Evolutionary conservation across 2,113 vertebrate species (phyloP), one percentile per base, ranked within the genome.

Genomic region (Tragelaphus buxtoni): DNA sequence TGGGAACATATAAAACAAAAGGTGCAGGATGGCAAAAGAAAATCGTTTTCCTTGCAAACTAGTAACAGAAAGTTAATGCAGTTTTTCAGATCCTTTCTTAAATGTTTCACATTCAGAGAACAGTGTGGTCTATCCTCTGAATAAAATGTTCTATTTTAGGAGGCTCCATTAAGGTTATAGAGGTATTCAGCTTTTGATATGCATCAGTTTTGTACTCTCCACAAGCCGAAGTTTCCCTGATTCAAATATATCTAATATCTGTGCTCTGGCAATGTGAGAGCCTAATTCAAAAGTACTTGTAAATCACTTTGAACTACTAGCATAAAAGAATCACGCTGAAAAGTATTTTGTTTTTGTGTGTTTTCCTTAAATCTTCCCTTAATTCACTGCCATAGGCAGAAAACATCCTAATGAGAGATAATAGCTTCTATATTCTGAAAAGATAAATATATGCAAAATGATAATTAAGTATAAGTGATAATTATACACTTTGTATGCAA

Each of bases 391-490:
- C 8, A 24, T 1, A 22, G 69, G 28, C 30, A 92, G 22, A 95
- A 91, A 22, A 88, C 47, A 94, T 86, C 24, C 32, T 95, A 94
- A 26, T 42, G 79, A 79, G 16, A 97, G 9, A 74, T 47, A 88
- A 96, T 83, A 65, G 14, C 5, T 14, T 96, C 42, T 93, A 10
- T 63, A n/a, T 87, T 28, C 53, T 80, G 49, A 96, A 96, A 96
- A 92, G 53, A 91, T 86, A 95, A 95, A 76, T 14, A 6, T 89
- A 60, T 81, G 6, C 13, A 83, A n/a, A 35, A 80, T 1, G 24
- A 58, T 92, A 91, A 72, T 97, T 97, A 97, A 97, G 95, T 95
- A 92, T 4, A 55, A 94, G 10, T 95, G 53, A 77, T 69, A 97
- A 92, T 98, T 96, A 95, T 86, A 55, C 7, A 84, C 95, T 42